Evolutionary conservation across 2,888 invertebrate species (phyloP), one percentile per base, ranked within the genome.

Genomic region (Eurytoma adleriae): DNA sequence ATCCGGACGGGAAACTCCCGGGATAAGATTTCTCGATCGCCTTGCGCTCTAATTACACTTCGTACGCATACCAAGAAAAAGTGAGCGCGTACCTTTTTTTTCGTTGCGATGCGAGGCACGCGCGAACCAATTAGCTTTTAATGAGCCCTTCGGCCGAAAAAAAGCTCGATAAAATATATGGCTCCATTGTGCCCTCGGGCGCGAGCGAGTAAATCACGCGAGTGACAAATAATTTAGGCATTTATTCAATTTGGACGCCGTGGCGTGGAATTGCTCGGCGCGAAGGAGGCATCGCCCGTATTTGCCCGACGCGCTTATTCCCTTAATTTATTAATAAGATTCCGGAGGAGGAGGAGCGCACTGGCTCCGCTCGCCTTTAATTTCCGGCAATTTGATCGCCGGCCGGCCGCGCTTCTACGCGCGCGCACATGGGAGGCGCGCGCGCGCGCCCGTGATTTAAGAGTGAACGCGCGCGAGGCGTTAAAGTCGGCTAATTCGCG

Each of bases 251-350:
- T n/a, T 64, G n/a, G 16, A 30, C 61, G 27, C 7, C 24, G 20
- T 10, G 7, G 40, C 7, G 40, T 40, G 40, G 40, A 30, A 13
- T 14, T 12, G 13, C 40, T 24, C 20, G 56, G 13, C 30, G 27
- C 18, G 54, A 54, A 54, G 7, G 54, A 54, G 54, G 13, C 18
- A 16, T 13, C 64, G 76, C 40, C 40, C 40, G 7, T 40, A 40
- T 40, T 40, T 52, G 40, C 14, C 14, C 30, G 18, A 66, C 54
- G 24, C 54, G 14, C 56, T 79, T 73, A 80, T 76, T 84, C 80
- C 80, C 81, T 73, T 85, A 86, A 86, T 86, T 86, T 85, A 85
- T 86, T 86, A 86, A 86, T 86, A 84, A 85, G 84, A 86, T 85
- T 86, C 84, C 83, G 82, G 79, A 80, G 84, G 56, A 67, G 79